These are phyloP conservation scores for Theodoxus fluviatilis DNA, from an alignment of 2,888 invertebrate genomes.

Conservation along the genomic window DNA sequence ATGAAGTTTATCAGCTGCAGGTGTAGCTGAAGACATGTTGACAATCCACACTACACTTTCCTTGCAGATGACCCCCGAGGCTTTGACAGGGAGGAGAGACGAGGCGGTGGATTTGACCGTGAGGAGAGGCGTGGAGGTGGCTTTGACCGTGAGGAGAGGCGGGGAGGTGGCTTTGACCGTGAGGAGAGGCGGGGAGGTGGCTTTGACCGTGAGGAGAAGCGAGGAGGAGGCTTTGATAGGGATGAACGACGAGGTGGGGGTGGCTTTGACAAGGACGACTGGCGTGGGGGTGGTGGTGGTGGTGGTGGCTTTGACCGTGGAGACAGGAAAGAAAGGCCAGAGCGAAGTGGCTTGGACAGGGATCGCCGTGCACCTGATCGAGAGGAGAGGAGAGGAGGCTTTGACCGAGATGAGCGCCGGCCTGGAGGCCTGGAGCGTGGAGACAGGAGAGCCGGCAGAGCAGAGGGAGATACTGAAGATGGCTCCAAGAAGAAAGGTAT, in stretches of 20 bases:
- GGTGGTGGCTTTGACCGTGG: no score
- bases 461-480: no score
- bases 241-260: slow-evolving; percentile 29
- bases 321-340: no score
- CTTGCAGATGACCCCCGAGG: no score
- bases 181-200: slow-evolving; percentile 10
- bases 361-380: not conserved
- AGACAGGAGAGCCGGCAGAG: no score
- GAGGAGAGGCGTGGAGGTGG: slow-evolving; percentile 18
- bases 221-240: slow-evolving; percentile 25
- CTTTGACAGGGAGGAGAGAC: slow-evolving; percentile 21
- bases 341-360: no score
- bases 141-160: not conserved
- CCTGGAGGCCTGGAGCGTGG: not conserved
- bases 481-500: no score
- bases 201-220: slow-evolving; percentile 23
- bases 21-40: no score
- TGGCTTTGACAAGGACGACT: slow-evolving; percentile 20
- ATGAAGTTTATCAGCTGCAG: no score
- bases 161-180: slow-evolving; percentile 10
- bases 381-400: slow-evolving; percentile 27
- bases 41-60: no score
- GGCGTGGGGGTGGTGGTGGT: slow-evolving; percentile 23
- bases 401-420: slow-evolving; percentile 29
- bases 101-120: slow-evolving; percentile 17